Base-by-base conservation (phyloP, 1,140 invertebrate species). In the Sitobion miscanthi region DNA sequence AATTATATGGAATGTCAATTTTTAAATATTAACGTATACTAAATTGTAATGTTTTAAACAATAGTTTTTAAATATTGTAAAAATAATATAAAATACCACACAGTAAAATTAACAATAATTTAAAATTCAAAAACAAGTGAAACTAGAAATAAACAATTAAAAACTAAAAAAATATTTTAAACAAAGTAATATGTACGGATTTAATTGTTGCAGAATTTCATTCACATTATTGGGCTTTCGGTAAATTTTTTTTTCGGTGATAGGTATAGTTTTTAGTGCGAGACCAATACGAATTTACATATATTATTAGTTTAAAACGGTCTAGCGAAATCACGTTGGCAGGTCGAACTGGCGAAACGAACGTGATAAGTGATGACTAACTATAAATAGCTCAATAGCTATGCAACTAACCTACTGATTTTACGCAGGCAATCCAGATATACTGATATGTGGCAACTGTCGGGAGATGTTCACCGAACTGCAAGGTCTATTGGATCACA, bases 371-470 rank as follows among this genome's bases (percentile, higher is more conserved):
- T 77, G 17, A 77, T n/a, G 17, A 5, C 30, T 30, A n/a, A 54
- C 21, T 6, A 54, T 54, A 54, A 11, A 17, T 21, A 54, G 20
- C 14, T 21, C 20, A 54, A 54, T 0, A 23, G 6, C 14, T 54
- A 2, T 54, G 23, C 52, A 21, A n/a, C n/a, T 77, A 77, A 77
- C 14, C 30, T 17, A 17, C 23, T 83, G 21, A 83, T 52, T 52
- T 69, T 25, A n/a, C 7, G 4, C 95, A 98, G 97, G 97, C 95
- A 97, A 97, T 95, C 97, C 97, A 94, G 98, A 98, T 95, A 97
- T 98, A 95, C 96, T 98, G 95, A 98, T 98, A 94, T 98, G 98
- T 95, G 98, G 98, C 94, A 98, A 98, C 95, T 98, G 98, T 95
- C 96, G 97, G 94, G 97, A 98, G 95, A 96, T 97, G 95, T 98